phyloP scores from a whole-genome alignment of 2,113 vertebrate species.

The Neopipo cinnamomea region DNA sequence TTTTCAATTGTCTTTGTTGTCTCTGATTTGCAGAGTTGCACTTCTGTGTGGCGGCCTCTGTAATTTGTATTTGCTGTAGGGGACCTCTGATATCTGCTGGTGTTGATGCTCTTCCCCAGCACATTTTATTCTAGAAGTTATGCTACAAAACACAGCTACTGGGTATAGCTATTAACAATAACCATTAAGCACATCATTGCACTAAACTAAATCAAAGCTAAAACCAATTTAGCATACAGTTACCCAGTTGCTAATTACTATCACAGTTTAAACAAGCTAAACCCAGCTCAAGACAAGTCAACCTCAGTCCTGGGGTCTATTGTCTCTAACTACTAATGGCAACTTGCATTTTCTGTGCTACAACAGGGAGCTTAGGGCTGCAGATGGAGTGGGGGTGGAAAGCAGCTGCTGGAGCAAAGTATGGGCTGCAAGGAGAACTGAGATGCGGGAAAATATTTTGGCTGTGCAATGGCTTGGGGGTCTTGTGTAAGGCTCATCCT shows the following conservation, averaged over 20 bases:
- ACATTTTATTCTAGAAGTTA: background rate
- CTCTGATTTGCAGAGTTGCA: background rate
- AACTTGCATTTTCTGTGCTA: background rate
- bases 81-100: background rate
- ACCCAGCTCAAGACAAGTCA: background rate
- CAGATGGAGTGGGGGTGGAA: background rate
- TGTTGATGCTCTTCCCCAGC: background rate
- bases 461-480: background rate
- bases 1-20: background rate
- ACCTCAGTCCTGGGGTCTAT: background rate
- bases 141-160: background rate
- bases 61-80: background rate
- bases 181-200: background rate
- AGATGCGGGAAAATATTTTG: background rate
- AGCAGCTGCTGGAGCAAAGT: background rate
- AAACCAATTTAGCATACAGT: background rate
- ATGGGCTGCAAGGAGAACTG: background rate
- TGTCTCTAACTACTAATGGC: background rate
- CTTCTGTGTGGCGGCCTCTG: background rate
- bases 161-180: background rate
- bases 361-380: fast-evolving
- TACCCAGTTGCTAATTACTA: background rate
- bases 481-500: background rate
- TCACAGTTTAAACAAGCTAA: background rate
- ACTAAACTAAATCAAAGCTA: background rate